phyloP scores from a whole-genome alignment of 2,888 invertebrate species.

The Caradrina kadenii region DNA sequence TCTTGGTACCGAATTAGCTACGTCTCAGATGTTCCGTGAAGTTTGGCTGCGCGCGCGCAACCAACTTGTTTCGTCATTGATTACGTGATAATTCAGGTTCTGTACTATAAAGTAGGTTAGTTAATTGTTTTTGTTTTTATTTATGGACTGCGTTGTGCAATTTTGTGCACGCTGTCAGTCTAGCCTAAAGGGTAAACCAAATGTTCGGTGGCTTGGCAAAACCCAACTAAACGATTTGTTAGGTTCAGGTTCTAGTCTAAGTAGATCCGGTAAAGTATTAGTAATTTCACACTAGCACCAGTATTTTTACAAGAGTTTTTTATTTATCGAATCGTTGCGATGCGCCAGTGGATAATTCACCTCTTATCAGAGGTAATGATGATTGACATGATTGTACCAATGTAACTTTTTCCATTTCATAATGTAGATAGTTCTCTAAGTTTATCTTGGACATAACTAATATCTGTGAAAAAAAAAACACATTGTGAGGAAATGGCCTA shows the following conservation, averaged over 20 bases:
- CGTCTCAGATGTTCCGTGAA: slow-evolving; percentile 58
- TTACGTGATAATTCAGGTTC: slow-evolving; percentile 48
- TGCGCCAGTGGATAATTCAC: too few species aligned
- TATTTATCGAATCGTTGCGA: too few species aligned
- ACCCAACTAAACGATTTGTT: background rate
- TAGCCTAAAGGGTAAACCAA: slow-evolving; percentile 7
- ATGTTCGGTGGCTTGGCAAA: slow-evolving; percentile 23
- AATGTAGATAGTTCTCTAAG: too few species aligned
- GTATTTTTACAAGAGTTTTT: too few species aligned
- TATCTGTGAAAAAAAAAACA: too few species aligned
- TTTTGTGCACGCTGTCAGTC: slow-evolving; percentile 1
- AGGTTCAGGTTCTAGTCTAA: background rate
- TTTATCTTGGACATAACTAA: too few species aligned
- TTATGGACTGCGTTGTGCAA: slow-evolving; percentile 24
- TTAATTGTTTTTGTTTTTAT: slow-evolving; percentile 24
- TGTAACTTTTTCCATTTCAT: too few species aligned
- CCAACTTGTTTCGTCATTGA: slow-evolving; percentile 49
- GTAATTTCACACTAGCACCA: background rate
- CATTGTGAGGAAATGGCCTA: too few species aligned
- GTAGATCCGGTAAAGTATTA: background rate
- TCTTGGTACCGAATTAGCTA: slow-evolving; percentile 64
- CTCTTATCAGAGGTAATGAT: too few species aligned
- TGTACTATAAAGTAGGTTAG: slow-evolving; percentile 31
- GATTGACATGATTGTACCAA: too few species aligned
- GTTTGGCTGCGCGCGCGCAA: slow-evolving; percentile 39